Percentiles rank a stretch among this genome's conserved stretches.
Conservation (phyloP, 2,888 invertebrate genomes). For the Petrolisthes cinctipes region DNA sequence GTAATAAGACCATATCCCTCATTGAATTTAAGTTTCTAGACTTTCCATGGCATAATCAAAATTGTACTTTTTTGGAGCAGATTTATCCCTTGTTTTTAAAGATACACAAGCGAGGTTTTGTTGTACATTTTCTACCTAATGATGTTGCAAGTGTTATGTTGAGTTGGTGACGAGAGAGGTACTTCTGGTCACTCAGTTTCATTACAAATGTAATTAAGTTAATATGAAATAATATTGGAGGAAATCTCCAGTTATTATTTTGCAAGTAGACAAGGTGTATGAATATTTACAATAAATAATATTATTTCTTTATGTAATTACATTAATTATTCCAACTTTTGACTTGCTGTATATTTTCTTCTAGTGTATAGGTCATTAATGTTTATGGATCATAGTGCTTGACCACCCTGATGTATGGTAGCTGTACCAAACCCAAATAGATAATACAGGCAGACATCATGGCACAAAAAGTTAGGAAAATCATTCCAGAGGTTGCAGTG, state of each 20-base stretch:
- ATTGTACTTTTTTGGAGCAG: too few relatives aligned
- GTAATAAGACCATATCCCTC: too few relatives aligned
- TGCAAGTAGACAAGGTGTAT: slow-evolving; percentile 1
- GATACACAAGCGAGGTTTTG: neutral
- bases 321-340: neutral
- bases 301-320: neutral
- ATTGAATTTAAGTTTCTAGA: too few relatives aligned
- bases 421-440: neutral
- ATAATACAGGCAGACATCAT: neutral
- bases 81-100: neutral
- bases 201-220: slow-evolving; percentile 6
- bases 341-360: too few relatives aligned
- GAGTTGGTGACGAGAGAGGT: slow-evolving; percentile 4
- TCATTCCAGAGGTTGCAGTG: too few relatives aligned
- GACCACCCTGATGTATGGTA: neutral
- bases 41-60: too few relatives aligned
- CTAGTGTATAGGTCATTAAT: too few relatives aligned
- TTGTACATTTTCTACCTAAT: neutral
- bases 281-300: neutral
- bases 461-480: too few relatives aligned
- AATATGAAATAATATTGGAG: neutral
- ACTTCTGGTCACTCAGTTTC: slow-evolving; percentile 15
- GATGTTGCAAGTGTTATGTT: neutral
- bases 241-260: slow-evolving; percentile 14
- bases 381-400: neutral